These are phyloP conservation scores for Lynx canadensis DNA, from an alignment of 2,113 vertebrate species.

Conservation along the genomic window DNA sequence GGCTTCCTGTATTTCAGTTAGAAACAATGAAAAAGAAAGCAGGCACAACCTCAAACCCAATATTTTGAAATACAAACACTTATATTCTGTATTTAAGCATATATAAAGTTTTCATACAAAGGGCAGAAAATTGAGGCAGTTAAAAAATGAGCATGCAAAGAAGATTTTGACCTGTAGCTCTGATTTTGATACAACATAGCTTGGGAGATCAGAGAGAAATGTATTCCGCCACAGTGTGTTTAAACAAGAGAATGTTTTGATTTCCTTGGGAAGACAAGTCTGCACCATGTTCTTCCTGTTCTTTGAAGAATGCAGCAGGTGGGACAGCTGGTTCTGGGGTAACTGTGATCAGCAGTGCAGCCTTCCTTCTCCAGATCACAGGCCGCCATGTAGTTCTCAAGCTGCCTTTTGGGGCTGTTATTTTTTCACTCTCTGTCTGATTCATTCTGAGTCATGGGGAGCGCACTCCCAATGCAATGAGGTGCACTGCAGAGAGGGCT, in stretches of 20 bases:
- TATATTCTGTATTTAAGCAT: neutral
- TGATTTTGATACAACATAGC: constrained; percentile 40
- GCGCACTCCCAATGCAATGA: constrained; percentile 78
- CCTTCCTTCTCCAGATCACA: constrained; percentile 57
- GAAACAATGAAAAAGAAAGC: constrained; percentile 12
- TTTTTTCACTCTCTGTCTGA: constrained; percentile 76
- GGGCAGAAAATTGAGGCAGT: neutral
- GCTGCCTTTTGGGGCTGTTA: constrained; percentile 67
- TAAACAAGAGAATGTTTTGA: constrained; percentile 57
- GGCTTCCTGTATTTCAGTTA: neutral
- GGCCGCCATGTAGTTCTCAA: constrained; percentile 77
- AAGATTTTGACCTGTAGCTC: constrained; percentile 12
- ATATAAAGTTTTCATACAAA: neutral
- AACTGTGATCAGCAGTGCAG: constrained; percentile 52
- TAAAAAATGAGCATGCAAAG: neutral
- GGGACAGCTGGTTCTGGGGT: constrained; percentile 21
- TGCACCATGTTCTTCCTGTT: neutral
- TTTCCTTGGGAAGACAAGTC: constrained; percentile 33
- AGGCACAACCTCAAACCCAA: neutral
- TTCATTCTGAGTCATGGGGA: constrained; percentile 86
- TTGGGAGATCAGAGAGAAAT: constrained; percentile 41
- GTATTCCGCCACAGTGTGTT: constrained; percentile 62
- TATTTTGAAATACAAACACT: neutral
- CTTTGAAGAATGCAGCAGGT: neutral
- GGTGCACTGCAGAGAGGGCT: constrained; percentile 77